Evolutionary conservation across 2,888 invertebrate genomes (phyloP), one percentile per base, ranked within the genome.

Genomic region (Saturnia pavonia): DNA sequence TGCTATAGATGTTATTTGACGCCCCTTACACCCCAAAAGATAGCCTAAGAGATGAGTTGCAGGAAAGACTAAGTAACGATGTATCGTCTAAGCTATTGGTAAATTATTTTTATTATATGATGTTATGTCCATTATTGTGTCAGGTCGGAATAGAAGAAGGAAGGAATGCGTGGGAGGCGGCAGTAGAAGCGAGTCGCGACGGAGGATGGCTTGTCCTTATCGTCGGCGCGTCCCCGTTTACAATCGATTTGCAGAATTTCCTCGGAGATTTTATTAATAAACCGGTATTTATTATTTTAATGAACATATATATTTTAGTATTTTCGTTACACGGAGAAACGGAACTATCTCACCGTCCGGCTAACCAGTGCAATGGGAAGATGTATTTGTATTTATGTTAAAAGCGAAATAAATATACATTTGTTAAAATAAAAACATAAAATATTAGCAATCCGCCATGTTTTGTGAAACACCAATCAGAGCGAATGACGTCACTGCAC

Each of bases 111-210:
- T 48, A 48, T 19, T 48, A 7, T 48, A n/a, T 0, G 19, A 48
- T 48, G 7, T 48, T 19, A 34, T 34, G 3, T 1, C 27, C 3
- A 9, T 22, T n/a, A 22, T 11, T 60, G 25, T 42, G 19, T n/a
- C 69, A 93, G 94, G 84, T 92, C 67, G 89, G 88, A n/a, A 78
- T 90, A 40, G 89, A 88, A 27, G 87, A 85, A 51, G 91, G 91
- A 0, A 74, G 70, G 1, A 54, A 42, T 0, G 83, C 87, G 16
- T 91, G 92, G 90, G 84, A 88, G 66, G 73, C 78, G 0, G 88
- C 85, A 0, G 69, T 89, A 57, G 83, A 83, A 57, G 71, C 79
- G 42, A 77, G 82, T n/a, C 84, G 88, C 42, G 76, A 83, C 45
- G 89, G 90, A 45, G 85, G 84, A 67, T 92, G 92, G 92, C 81